phyloP scores from a whole-genome alignment of 2,888 invertebrate genomes.

The Dryobota labecula region DNA sequence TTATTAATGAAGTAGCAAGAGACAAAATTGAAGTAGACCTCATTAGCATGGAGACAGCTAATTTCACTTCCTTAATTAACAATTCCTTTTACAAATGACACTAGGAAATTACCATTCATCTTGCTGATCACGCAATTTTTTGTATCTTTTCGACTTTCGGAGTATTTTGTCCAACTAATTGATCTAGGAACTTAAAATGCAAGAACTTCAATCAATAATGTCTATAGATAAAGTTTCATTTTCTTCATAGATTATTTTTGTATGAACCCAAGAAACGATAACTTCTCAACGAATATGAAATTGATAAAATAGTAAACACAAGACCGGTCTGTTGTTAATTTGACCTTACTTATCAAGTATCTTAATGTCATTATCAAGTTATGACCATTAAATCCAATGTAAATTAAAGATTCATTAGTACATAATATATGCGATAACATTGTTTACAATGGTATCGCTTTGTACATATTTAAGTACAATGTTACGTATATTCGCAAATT shows the following conservation, averaged over 20 bases:
- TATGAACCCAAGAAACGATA: slow-evolving; percentile 2
- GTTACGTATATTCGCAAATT: slow-evolving; percentile 65
- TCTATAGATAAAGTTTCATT: background rate
- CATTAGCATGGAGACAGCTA: slow-evolving; percentile 40
- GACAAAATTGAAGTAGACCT: slow-evolving; percentile 29
- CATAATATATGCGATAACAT: slow-evolving; percentile 66
- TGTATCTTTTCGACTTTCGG: background rate
- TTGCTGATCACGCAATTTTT: slow-evolving; percentile 23
- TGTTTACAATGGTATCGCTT: slow-evolving; percentile 74
- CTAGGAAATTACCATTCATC: slow-evolving; percentile 26
- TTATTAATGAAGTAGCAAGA: slow-evolving; percentile 21
- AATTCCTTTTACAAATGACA: slow-evolving; percentile 40
- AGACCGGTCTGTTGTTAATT: slow-evolving; percentile 23
- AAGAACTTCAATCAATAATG: background rate
- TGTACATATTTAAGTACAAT: slow-evolving; percentile 63
- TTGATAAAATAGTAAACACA: slow-evolving; percentile 46
- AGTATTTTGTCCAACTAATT: background rate
- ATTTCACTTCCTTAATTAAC: slow-evolving; percentile 61
- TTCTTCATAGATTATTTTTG: background rate
- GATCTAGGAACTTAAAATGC: background rate
- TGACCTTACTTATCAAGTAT: slow-evolving; percentile 55
- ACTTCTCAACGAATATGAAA: slow-evolving; percentile 11
- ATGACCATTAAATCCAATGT: slow-evolving; percentile 46
- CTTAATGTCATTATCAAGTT: slow-evolving; percentile 56
- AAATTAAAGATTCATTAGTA: slow-evolving; percentile 53